Conservation (phyloP, 2,113 vertebrate genomes). For the Nanger granti region DNA sequence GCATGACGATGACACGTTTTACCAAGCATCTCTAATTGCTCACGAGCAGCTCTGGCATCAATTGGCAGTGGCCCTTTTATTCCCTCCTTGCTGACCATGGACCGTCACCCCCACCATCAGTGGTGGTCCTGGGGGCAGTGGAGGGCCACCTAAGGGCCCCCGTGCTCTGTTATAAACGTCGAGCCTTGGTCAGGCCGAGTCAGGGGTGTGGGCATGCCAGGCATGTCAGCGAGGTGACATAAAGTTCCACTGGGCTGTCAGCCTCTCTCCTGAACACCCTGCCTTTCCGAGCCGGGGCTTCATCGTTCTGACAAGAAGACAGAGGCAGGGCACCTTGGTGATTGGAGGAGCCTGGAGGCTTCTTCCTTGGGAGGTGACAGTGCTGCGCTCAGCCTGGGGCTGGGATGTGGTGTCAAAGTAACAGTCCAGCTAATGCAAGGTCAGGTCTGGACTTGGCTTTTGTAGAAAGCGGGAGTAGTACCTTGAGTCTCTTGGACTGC, state of each 20-base stretch:
- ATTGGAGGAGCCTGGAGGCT: neutral
- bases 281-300: neutral
- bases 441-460: neutral
- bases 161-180: neutral
- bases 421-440: neutral
- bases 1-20: neutral
- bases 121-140: neutral
- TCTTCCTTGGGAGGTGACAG: neutral
- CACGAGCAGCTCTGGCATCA: neutral
- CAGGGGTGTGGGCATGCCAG: neutral
- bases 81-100: neutral
- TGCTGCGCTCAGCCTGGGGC: neutral
- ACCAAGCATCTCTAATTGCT: neutral
- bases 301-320: neutral
- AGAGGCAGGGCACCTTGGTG: neutral
- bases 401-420: neutral
- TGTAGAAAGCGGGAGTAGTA: neutral
- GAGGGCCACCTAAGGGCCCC: neutral
- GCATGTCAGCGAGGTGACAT: neutral
- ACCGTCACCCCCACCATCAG: neutral
- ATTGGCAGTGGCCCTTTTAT: fast-evolving
- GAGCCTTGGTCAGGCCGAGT: neutral
- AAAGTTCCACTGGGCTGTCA: too few relatives aligned
- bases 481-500: neutral
- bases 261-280: neutral